Conservation (phyloP, 1,140 invertebrate species). For the Dendroctonus valens region DNA sequence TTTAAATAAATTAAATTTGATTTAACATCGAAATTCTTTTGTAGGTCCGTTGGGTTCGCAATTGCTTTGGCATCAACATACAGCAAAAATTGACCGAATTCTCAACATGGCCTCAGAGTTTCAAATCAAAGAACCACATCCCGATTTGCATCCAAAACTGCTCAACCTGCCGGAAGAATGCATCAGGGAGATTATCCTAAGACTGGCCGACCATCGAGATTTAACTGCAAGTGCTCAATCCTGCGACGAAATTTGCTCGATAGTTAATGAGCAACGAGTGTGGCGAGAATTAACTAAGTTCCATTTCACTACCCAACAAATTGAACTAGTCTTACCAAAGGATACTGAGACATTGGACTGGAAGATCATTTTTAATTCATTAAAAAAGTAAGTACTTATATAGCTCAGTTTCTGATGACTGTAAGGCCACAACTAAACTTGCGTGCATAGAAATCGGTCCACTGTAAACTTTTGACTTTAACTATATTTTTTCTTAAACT, state of each 20-base stretch:
- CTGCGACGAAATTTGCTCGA: conserved; percentile 71
- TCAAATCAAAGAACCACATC: conserved; percentile 74
- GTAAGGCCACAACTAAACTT: too few relatives aligned
- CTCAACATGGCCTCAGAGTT: conserved; percentile 78
- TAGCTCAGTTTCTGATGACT: too few relatives aligned
- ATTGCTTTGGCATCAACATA: conserved; percentile 85
- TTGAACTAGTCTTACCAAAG: conserved; percentile 66
- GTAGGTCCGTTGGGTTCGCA: conserved; percentile 77
- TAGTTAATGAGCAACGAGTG: conserved; percentile 85
- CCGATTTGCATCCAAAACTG: conserved; percentile 79
- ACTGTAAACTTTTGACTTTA: too few relatives aligned
- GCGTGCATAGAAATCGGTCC: too few relatives aligned
- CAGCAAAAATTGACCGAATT: conserved; percentile 79
- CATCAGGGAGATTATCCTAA: conserved; percentile 83
- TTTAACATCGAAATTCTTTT: neutral
- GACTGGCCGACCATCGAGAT: conserved; percentile 89
- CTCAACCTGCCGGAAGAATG: conserved; percentile 92
- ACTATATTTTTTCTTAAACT: too few relatives aligned
- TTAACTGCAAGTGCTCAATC: conserved; percentile 62
- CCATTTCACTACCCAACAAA: conserved; percentile 88
- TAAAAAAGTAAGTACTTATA: conserved; percentile 61
- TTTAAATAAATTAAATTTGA: too few relatives aligned
- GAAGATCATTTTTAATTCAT: conserved; percentile 70
- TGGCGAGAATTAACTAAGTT: conserved; percentile 90
- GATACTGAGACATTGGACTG: conserved; percentile 60